Percentiles rank a stretch among this genome's conserved stretches.
Evolutionary conservation across 2,113 vertebrate species (phyloP).

Genomic region (Cyphomyrus discorhynchus): DNA sequence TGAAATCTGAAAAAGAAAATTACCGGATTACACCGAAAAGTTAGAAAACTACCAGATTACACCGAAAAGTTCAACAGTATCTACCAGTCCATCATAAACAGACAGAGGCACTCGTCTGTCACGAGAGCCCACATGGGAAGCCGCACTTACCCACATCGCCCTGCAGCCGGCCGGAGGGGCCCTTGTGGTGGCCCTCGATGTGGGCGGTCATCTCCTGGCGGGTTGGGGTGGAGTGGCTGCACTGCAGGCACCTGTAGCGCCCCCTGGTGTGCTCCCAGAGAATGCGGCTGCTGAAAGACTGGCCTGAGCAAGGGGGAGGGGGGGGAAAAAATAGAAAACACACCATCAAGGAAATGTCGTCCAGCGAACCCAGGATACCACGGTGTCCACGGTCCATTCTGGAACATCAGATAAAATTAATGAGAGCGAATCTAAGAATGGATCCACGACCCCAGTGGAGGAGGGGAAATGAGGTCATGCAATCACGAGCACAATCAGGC

Average conservation of each 20-base stretch:
- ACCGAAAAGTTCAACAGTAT: not conserved
- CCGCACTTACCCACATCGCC: constrained; percentile 45
- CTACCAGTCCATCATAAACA: not conserved
- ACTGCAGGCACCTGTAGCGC: constrained; percentile 83
- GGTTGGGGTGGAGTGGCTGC: constrained; percentile 64
- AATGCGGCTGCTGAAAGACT: constrained; percentile 71
- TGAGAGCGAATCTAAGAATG: not conserved
- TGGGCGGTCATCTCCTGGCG: constrained; percentile 81
- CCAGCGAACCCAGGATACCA: not conserved
- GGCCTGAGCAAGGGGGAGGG: constrained; percentile 49
- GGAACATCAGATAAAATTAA: constrained; percentile 10
- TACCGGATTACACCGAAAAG: too few species aligned
- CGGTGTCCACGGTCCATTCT: not conserved
- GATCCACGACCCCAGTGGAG: not conserved
- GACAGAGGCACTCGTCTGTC: not conserved
- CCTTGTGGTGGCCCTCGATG: constrained; percentile 68
- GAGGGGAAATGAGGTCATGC: not conserved
- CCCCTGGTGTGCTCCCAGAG: constrained; percentile 90
- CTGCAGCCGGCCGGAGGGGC: constrained; percentile 41
- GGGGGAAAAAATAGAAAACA: not conserved
- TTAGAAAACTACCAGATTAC: not conserved
- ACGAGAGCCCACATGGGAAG: not conserved
- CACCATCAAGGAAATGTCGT: not conserved
- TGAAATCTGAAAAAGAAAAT: constrained; percentile 39
- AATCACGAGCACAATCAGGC: not conserved